Percentiles rank a stretch among this genome's conserved stretches.
These are phyloP conservation scores for Sepioteuthis lessoniana DNA, from an alignment of 2,888 invertebrate species.

Conservation along the genomic window DNA sequence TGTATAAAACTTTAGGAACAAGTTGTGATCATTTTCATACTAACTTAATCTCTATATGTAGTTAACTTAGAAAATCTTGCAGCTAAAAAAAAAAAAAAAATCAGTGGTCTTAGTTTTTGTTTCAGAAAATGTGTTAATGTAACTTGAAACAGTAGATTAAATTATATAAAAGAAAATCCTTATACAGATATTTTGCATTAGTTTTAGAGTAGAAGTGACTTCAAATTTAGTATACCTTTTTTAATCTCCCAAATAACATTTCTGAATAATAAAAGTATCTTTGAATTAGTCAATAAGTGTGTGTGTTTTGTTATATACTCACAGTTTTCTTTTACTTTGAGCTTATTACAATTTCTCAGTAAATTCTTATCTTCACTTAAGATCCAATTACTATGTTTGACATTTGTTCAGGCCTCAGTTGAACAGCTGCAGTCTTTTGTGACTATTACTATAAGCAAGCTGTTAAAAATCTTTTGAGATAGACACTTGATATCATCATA, in stretches of 20 bases:
- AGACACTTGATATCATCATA: not conserved
- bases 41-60: not conserved
- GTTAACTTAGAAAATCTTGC: not conserved
- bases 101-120: no score
- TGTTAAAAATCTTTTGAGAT: not conserved
- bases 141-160: no score
- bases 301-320: not conserved
- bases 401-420: not conserved
- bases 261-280: not conserved
- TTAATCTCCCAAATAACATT: not conserved
- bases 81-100: no score
- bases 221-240: no score
- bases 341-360: conserved; percentile 33
- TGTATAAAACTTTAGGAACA: not conserved
- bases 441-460: conserved; percentile 8
- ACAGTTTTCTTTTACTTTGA: not conserved
- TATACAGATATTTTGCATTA: no score
- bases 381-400: not conserved
- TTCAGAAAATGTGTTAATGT: no score
- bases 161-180: no score
- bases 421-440: not conserved
- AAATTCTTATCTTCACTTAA: conserved; percentile 8
- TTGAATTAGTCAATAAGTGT: not conserved
- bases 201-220: no score
- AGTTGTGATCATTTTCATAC: not conserved